Conservation (phyloP, 2,888 invertebrate genomes). For the Phoronis australis region DNA sequence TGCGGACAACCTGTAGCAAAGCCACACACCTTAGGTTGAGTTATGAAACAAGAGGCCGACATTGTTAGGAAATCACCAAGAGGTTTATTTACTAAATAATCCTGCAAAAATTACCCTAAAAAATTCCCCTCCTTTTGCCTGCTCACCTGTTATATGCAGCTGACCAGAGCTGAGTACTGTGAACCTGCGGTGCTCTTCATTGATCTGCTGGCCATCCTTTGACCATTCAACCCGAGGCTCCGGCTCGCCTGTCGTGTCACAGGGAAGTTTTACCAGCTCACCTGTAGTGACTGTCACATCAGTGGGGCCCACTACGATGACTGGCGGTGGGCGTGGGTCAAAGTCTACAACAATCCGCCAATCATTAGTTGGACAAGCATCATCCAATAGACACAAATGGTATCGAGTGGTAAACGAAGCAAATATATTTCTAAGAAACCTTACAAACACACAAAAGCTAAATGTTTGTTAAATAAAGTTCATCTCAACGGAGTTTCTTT, state of each 20-base stretch:
- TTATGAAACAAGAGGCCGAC: too few relatives aligned
- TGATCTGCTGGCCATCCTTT: constrained; percentile 60
- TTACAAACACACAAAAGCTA: not conserved
- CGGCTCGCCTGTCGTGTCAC: constrained; percentile 71
- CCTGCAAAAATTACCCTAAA: too few relatives aligned
- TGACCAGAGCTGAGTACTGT: constrained; percentile 67
- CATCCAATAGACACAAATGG: too few relatives aligned
- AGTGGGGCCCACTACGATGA: constrained; percentile 78
- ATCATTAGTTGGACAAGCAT: not conserved
- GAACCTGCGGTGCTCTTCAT: constrained; percentile 57
- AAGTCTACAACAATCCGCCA: constrained; percentile 24
- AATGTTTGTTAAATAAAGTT: too few relatives aligned
- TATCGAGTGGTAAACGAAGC: too few relatives aligned
- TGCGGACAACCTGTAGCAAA: too few relatives aligned
- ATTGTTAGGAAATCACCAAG: too few relatives aligned
- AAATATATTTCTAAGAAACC: not conserved
- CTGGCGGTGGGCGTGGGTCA: constrained; percentile 63
- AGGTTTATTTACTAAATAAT: too few relatives aligned
- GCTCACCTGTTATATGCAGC: constrained; percentile 69
- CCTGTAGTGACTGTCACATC: constrained; percentile 79
- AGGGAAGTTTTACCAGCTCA: constrained; percentile 72
- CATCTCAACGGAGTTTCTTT: too few relatives aligned
- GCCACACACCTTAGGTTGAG: too few relatives aligned
- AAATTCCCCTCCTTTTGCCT: too few relatives aligned
- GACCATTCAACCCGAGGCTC: constrained; percentile 70